Percentiles rank a stretch among this genome's conserved stretches.
phyloP scores from a whole-genome alignment of 2,797 vertebrate species.

The Megalops cyprinoides region DNA sequence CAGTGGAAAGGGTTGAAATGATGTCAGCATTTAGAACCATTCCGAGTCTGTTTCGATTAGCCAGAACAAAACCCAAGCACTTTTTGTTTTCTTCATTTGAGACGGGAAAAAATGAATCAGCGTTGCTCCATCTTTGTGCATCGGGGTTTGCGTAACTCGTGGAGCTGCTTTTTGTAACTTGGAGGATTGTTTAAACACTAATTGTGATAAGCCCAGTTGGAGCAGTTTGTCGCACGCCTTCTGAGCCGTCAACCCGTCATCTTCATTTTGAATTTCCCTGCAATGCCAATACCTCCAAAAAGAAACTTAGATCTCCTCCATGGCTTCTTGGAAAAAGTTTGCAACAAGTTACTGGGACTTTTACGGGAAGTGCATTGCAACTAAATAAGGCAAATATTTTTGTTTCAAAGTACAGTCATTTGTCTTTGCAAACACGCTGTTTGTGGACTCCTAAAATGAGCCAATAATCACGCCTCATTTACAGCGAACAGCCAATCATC shows the following conservation, averaged over 20 bases:
- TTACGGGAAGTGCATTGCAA: background rate
- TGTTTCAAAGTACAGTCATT: background rate
- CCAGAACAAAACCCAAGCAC: conserved; percentile 1
- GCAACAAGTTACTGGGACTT: background rate
- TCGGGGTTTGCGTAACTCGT: too few species aligned
- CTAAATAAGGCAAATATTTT: conserved; percentile 15
- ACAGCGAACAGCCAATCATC: conserved; percentile 17
- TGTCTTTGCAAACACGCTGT: background rate
- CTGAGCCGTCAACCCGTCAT: background rate
- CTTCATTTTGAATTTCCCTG: background rate
- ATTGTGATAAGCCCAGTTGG: background rate
- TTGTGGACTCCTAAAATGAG: background rate
- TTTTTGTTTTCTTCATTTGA: background rate
- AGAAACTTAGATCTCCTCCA: background rate
- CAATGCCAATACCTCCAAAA: background rate
- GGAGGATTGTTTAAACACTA: too few species aligned
- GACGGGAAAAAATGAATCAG: background rate
- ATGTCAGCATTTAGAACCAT: conserved; percentile 5
- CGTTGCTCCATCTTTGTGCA: too few species aligned
- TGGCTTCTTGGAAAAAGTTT: background rate
- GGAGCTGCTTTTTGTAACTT: too few species aligned
- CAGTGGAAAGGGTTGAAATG: conserved; percentile 1
- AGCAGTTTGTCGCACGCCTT: background rate
- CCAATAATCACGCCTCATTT: conserved; percentile 14
- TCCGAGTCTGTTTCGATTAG: conserved; percentile 12